phyloP scores from a whole-genome alignment of 2,797 vertebrate species.

The Sebastes aleutianus region DNA sequence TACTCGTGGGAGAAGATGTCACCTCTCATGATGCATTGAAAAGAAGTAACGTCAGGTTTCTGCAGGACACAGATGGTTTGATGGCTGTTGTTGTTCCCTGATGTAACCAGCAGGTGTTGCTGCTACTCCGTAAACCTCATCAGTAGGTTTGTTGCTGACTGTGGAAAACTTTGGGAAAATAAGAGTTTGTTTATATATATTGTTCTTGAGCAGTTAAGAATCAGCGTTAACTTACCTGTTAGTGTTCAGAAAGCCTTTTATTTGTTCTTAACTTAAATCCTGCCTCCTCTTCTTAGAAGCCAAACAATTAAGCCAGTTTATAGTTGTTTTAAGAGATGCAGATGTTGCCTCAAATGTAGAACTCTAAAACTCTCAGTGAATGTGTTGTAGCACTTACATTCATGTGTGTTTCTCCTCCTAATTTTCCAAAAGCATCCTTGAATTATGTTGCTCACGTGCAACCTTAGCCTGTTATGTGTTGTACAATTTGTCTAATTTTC shows the following conservation, averaged over 20 bases:
- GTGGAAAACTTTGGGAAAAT: constrained; percentile 9
- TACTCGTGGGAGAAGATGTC: not conserved
- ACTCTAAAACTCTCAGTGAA: not conserved
- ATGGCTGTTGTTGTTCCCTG: constrained; percentile 5
- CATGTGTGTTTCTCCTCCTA: not conserved
- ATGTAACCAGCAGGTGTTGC: constrained; percentile 65
- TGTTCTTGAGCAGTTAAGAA: not conserved
- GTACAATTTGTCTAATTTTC: constrained; percentile 13
- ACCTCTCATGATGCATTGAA: not conserved
- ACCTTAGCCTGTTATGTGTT: not conserved
- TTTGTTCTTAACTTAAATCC: constrained; percentile 32
- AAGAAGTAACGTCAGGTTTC: not conserved
- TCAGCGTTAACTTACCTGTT: not conserved
- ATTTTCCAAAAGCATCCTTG: not conserved
- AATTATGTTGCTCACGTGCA: not conserved
- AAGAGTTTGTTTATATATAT: constrained; percentile 7
- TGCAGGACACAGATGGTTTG: not conserved
- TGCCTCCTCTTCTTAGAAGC: constrained; percentile 10
- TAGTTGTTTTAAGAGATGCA: not conserved
- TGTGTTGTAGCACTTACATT: not conserved
- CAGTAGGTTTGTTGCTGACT: not conserved
- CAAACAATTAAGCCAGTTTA: not conserved
- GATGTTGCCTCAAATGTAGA: not conserved
- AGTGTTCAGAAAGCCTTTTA: not conserved
- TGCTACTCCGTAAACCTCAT: constrained; percentile 35